phyloP scores from a whole-genome alignment of 2,113 vertebrate species.

The Chrysemys picta region DNA sequence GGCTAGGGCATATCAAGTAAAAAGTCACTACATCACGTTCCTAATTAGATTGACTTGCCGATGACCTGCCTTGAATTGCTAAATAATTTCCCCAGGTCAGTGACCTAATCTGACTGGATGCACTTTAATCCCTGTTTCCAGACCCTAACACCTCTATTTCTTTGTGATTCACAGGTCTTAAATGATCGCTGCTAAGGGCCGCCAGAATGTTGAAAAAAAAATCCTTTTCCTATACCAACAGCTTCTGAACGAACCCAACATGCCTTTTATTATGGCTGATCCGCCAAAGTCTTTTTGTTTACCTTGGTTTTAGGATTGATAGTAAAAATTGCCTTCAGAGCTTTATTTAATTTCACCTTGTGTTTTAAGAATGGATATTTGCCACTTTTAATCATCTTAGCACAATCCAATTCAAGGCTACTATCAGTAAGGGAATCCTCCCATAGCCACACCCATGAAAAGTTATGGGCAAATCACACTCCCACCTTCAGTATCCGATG shows the following conservation, averaged over 20 bases:
- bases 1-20: conserved; percentile 39
- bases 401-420: background rate
- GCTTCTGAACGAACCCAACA: background rate
- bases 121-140: background rate
- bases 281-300: background rate
- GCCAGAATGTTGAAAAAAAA: background rate
- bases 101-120: background rate
- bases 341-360: background rate
- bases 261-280: background rate
- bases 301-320: background rate
- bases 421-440: background rate
- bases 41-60: conserved; percentile 39
- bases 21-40: background rate
- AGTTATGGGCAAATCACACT: background rate
- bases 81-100: conserved; percentile 20
- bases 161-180: background rate
- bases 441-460: background rate
- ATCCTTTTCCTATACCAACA: fast-evolving
- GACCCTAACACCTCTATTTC: background rate
- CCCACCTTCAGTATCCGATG: background rate
- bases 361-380: background rate
- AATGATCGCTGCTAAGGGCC: background rate
- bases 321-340: background rate
- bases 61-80: conserved; percentile 18
- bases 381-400: background rate